These are phyloP conservation scores for Brachionus koreanus DNA, from an alignment of 1,140 invertebrate species.

Conservation along the genomic window DNA sequence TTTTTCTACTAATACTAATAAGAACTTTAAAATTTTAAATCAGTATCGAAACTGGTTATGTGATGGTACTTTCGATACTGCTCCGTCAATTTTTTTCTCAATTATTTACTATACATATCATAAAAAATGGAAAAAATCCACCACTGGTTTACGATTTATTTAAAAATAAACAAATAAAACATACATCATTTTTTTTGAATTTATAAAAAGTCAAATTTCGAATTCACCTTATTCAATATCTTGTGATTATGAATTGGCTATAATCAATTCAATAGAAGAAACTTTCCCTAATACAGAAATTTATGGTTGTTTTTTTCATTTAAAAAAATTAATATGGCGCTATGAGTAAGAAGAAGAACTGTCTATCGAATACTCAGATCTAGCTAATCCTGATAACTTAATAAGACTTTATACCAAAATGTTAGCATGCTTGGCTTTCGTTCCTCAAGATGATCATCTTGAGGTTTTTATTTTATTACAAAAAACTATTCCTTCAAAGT, in stretches of 20 bases:
- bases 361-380: background rate
- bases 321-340: background rate
- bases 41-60: background rate
- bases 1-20: background rate
- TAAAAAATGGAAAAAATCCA: too few species aligned
- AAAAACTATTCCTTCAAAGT: too few species aligned
- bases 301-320: conserved; percentile 36
- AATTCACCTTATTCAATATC: too few species aligned
- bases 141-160: too few species aligned
- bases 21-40: background rate
- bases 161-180: too few species aligned
- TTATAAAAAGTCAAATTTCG: too few species aligned
- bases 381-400: background rate
- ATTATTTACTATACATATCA: too few species aligned
- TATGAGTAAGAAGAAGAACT: background rate
- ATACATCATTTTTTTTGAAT: too few species aligned
- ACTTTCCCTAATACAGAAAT: background rate
- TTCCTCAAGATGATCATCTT: background rate
- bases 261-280: background rate
- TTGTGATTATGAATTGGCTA: too few species aligned
- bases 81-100: background rate
- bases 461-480: background rate
- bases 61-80: background rate
- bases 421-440: too few species aligned
- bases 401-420: background rate